Percentiles rank a stretch among this genome's conserved stretches.
Evolutionary conservation across 2,113 vertebrate species (phyloP).

Genomic region (Sigmodon hispidus): DNA sequence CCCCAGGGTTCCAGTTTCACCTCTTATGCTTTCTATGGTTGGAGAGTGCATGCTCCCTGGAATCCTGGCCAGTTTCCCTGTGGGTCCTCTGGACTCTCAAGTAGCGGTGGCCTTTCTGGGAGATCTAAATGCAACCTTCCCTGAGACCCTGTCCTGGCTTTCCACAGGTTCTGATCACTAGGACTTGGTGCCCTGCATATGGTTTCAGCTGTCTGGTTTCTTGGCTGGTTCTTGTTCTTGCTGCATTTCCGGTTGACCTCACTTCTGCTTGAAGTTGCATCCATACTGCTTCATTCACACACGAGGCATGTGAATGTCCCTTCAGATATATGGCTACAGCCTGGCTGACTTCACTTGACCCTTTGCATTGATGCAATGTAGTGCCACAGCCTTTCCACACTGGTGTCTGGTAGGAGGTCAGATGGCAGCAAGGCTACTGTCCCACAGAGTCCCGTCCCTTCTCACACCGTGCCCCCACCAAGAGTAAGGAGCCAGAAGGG

Average conservation of each 20-base stretch:
- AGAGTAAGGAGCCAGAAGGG: too few relatives aligned
- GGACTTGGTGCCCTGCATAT: not conserved
- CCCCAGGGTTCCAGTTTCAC: not conserved
- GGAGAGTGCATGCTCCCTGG: not conserved
- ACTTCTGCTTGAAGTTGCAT: not conserved
- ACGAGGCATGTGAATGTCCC: too few relatives aligned
- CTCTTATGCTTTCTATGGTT: not conserved
- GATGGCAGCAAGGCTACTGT: not conserved
- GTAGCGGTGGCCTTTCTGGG: not conserved
- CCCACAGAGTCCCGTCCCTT: not conserved
- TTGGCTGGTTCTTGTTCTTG: accelerated
- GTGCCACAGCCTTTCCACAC: not conserved
- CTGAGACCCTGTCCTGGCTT: not conserved
- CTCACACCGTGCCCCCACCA: not conserved
- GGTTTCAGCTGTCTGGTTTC: not conserved
- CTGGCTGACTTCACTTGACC: not conserved
- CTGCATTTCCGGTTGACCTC: not conserved
- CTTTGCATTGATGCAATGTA: accelerated
- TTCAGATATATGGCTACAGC: not conserved
- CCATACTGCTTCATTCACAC: not conserved
- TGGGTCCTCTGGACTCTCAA: not conserved
- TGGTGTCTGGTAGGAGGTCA: too few relatives aligned
- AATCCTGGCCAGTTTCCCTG: not conserved
- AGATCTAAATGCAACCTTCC: not conserved
- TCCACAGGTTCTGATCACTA: not conserved